These are phyloP conservation scores for Hydrophis major DNA, from an alignment of 2,797 vertebrate species.

Conservation along the genomic window DNA sequence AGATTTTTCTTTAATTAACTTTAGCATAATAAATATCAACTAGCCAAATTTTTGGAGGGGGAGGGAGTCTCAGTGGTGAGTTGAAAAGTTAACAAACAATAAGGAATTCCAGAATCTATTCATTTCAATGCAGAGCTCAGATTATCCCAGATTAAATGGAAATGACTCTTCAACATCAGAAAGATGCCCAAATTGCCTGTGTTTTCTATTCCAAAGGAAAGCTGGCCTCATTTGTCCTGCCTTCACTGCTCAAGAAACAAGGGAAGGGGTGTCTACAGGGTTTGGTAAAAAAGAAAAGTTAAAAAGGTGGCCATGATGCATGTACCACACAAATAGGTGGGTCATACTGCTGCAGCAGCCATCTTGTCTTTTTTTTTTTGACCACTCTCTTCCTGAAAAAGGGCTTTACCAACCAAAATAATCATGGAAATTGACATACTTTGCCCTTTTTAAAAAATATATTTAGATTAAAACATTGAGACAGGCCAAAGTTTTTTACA, in stretches of 20 bases:
- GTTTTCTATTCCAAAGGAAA: neutral
- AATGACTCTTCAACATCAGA: neutral
- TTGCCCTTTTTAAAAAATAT: neutral
- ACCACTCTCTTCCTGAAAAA: no score
- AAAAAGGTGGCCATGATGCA: neutral
- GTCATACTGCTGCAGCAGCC: no score
- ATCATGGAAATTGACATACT: neutral
- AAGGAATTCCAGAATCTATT: neutral
- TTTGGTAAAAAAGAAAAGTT: neutral
- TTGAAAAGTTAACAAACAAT: neutral
- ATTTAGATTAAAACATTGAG: neutral
- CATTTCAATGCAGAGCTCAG: neutral
- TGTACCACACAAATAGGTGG: no score
- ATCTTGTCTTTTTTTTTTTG: no score
- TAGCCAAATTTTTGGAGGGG: neutral
- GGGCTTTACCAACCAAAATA: neutral
- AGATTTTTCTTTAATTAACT: neutral
- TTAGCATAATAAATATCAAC: neutral
- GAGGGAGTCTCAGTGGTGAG: neutral
- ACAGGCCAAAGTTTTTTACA: neutral
- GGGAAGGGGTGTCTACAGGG: neutral
- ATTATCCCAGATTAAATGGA: neutral
- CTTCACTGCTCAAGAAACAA: neutral
- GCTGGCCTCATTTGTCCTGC: neutral
- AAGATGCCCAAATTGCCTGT: neutral